These are phyloP conservation scores for Formica exsecta DNA, from an alignment of 1,140 invertebrate species.

Conservation along the genomic window DNA sequence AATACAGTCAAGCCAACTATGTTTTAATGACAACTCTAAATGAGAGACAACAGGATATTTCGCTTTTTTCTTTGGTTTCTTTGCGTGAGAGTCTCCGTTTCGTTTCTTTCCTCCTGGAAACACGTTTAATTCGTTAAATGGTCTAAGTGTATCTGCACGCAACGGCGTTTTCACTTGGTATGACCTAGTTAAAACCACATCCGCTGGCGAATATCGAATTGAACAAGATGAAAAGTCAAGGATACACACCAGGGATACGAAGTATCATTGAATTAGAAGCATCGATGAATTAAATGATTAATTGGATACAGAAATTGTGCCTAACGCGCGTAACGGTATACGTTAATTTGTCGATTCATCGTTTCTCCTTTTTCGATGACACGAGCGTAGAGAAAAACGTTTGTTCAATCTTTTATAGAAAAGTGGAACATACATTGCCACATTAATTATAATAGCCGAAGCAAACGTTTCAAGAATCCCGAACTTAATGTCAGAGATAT, in stretches of 20 bases:
- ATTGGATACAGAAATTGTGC: constrained; percentile 63
- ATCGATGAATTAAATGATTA: constrained; percentile 61
- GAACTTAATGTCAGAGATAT: background rate
- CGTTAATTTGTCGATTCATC: constrained; percentile 55
- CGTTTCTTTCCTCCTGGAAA: constrained; percentile 15
- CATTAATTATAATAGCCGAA: constrained; percentile 51
- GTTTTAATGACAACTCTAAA: background rate
- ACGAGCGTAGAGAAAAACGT: constrained; percentile 48
- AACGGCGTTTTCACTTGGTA: constrained; percentile 79
- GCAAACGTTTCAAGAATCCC: background rate
- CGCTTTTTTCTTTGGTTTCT: constrained; percentile 3
- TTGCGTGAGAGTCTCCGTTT: constrained; percentile 21
- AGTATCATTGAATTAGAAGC: constrained; percentile 14
- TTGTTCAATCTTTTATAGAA: constrained; percentile 48
- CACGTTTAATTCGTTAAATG: background rate
- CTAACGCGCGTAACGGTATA: constrained; percentile 65
- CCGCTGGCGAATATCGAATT: constrained; percentile 31
- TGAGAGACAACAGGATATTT: constrained; percentile 9
- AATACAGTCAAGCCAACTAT: background rate
- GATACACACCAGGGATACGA: constrained; percentile 37
- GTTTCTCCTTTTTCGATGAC: constrained; percentile 64
- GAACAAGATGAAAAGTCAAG: constrained; percentile 64
- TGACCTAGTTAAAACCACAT: constrained; percentile 73
- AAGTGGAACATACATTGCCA: constrained; percentile 60
- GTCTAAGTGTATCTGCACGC: constrained; percentile 69